phyloP scores from a whole-genome alignment of 2,888 invertebrate genomes.

The Cephonodes hylas region DNA sequence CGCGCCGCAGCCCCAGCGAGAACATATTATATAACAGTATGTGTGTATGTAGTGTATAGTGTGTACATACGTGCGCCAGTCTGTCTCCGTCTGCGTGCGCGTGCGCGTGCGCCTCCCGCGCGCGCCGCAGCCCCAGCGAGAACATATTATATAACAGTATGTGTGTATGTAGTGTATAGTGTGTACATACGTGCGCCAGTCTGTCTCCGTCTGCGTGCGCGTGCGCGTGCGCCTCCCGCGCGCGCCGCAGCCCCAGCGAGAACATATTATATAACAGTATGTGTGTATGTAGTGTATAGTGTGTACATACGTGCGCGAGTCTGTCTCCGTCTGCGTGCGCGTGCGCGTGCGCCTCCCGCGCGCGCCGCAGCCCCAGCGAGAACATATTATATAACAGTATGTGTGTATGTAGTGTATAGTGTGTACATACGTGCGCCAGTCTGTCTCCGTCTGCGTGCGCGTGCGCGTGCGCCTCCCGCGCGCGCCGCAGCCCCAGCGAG shows the following conservation, averaged over 20 bases:
- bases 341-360: conserved; percentile 86
- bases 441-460: conserved; percentile 27
- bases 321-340: conserved; percentile 27
- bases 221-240: conserved; percentile 86
- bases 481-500: conserved; percentile 89
- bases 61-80: not conserved
- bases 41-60: no score
- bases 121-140: conserved; percentile 89
- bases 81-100: conserved; percentile 27
- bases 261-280: no score
- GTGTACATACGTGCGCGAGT: not conserved
- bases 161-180: no score
- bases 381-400: no score
- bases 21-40: no score
- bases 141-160: no score
- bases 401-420: no score
- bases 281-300: no score
- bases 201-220: conserved; percentile 27
- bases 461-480: conserved; percentile 86
- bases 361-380: conserved; percentile 89
- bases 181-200: not conserved
- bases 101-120: conserved; percentile 86
- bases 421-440: not conserved
- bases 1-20: conserved; percentile 89
- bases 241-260: conserved; percentile 89